Base-by-base conservation (phyloP, 2,113 vertebrate genomes). In the Lampris megalopsis region DNA sequence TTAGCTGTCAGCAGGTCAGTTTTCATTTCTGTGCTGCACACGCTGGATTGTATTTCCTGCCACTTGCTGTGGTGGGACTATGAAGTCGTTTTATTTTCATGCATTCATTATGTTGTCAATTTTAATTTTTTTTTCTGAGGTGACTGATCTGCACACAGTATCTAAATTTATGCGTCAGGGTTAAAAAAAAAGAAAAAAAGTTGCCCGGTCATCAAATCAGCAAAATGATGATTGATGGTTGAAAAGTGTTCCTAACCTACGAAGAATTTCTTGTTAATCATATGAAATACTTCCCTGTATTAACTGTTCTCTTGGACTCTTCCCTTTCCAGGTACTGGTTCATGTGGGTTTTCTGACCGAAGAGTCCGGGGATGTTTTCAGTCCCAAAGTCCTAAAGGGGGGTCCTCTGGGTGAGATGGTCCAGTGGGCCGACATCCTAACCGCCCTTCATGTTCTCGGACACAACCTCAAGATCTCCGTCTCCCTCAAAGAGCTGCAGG, bases 331-430 rank as follows among this genome's bases (percentile, higher is more conserved):
- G 98, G 95, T 99, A 86, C 89, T 99, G 2, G 91, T 99, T 64
- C 97, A 99, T 1, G 96, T 99, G 0, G 98, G 98, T 77, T 99
- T 99, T 89, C 94, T 99, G 93, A 98, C 97, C 0, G 98, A 99
- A 90, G 97, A 99, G 91, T 98, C 97, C 0, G 98, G 98, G 13
- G 97, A 99, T 0, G 96, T 98, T 42, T 99, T 99, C 94, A 99
- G 97, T 67, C 97, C 97, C 0, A 95, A 97, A 75, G 97, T 99
- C 78, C 94, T 98, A 86, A 99, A 99, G 79, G 98, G 98, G 0
- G 97, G 98, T 1, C 98, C 98, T 0, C 89, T 99, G 86, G 98
- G 98, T 0, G 98, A 99, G 95, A 98, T 99, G 97, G 98, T 99
- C 84, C 98, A 99, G 83, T 99, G 98, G 98, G 98, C 98, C 0